Base-by-base conservation (phyloP, 2,888 invertebrate species). In the Lutraria lutraria region DNA sequence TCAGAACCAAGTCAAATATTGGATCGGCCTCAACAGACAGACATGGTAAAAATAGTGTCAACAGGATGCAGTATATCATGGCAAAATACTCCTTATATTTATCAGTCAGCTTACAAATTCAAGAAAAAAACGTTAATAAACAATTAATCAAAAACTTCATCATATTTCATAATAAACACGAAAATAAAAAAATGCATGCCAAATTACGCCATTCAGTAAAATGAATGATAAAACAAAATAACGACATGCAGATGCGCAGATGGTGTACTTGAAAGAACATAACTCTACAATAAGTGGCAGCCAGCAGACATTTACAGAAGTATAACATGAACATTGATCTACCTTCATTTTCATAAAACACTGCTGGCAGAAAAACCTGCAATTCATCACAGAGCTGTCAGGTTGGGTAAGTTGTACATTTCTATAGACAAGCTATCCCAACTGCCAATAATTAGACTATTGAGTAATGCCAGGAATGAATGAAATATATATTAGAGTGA, bases 401-500 rank as follows among this genome's bases (percentile, higher is more conserved):
- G 2, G 63, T 68, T 68, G 25, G n/a, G 63, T 68, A 68, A 68
- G 63, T n/a, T 25, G 25, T 68, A 25, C 63, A 68, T 25, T 68
- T 25, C 63, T 68, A 68, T 25, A 68, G 63, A 68, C 63, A 25
- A 68, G 63, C 63, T 25, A 68, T 68, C 63, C 63, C 63, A 68
- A 68, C 63, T 68, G 63, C 63, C 63, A 68, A 68, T 68, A 68
- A 68, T 68, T 68, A 68, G 63, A 68, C 63, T 68, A 68, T 68
- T 68, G 63, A 68, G 63, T 25, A 68, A 25, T 25, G 63, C 63
- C 63, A 68, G 63, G 25, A n/a, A 68, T 68, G 63, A 68, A 68
- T 68, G 25, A 68, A 25, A 68, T 68, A n/a, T 68, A 68, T 25
- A 25, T 43, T 43, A 4, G 25, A 1, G 21, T n/a, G 25, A n/a